Conservation (phyloP, 2,888 invertebrate genomes). For the Drosophila paracracens region DNA sequence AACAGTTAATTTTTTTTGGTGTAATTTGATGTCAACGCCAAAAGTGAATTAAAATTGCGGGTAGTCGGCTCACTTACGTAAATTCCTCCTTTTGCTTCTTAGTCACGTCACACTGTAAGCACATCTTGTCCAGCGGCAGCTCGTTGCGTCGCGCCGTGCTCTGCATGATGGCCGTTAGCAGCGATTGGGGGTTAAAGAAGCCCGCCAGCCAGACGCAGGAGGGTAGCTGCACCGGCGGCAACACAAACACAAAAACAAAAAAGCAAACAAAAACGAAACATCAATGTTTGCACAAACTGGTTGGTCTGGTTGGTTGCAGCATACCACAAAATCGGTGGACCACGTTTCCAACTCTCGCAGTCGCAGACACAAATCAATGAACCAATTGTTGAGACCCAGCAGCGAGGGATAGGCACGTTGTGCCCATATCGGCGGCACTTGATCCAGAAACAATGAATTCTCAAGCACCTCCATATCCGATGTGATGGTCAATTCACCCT, state of each 20-base stretch:
- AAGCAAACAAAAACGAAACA: neutral
- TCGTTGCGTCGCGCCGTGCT: slow-evolving; percentile 97
- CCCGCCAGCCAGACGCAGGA: slow-evolving; percentile 98
- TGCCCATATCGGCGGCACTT: slow-evolving; percentile 95
- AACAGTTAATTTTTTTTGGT: slow-evolving; percentile 6
- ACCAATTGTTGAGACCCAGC: slow-evolving; percentile 95
- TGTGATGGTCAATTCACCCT: slow-evolving; percentile 98
- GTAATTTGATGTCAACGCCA: slow-evolving; percentile 49
- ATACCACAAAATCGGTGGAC: slow-evolving; percentile 95
- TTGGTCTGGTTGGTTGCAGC: slow-evolving; percentile 62
- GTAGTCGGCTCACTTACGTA: slow-evolving; percentile 87
- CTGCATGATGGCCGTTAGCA: slow-evolving; percentile 99
- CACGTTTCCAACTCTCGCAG: slow-evolving; percentile 96
- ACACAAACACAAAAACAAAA: neutral
- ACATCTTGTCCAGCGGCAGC: slow-evolving; percentile 98
- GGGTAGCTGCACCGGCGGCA: slow-evolving; percentile 88
- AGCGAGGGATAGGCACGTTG: slow-evolving; percentile 96
- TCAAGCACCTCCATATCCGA: slow-evolving; percentile 98
- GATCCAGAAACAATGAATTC: slow-evolving; percentile 96
- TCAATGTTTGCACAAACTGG: slow-evolving; percentile 42
- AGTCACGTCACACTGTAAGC: slow-evolving; percentile 97
- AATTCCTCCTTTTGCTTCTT: slow-evolving; percentile 98
- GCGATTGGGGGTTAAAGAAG: slow-evolving; percentile 99
- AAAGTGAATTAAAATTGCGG: slow-evolving; percentile 66
- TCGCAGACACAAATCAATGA: slow-evolving; percentile 94